phyloP scores from a whole-genome alignment of 2,797 vertebrate species.

The Tiaroga cobitis region DNA sequence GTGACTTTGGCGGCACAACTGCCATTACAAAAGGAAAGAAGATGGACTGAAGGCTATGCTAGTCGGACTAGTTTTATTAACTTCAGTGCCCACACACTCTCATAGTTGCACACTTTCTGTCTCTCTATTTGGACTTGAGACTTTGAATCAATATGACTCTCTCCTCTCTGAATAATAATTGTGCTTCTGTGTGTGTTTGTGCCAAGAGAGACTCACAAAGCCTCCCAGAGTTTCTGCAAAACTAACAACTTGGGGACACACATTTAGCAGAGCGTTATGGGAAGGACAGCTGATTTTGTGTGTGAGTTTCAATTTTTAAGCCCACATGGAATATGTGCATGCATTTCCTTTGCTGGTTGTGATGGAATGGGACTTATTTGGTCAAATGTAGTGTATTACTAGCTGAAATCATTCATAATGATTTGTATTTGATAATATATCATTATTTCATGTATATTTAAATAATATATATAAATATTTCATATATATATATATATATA shows the following conservation, averaged over 20 bases:
- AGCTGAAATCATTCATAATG: neutral
- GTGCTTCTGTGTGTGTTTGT: constrained; percentile 33
- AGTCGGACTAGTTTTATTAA: constrained; percentile 43
- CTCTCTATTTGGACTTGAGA: constrained; percentile 48
- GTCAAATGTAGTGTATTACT: neutral
- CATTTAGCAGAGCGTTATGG: neutral
- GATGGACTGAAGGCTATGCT: neutral
- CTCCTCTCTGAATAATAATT: constrained; percentile 47
- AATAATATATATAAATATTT: too few species aligned
- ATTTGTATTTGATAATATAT: neutral
- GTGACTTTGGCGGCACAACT: constrained; percentile 20
- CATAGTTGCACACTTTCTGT: constrained; percentile 28
- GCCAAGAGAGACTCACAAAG: constrained; percentile 26
- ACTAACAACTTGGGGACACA: constrained; percentile 1
- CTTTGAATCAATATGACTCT: constrained; percentile 43
- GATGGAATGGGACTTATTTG: neutral
- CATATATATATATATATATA: too few species aligned
- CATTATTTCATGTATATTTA: neutral
- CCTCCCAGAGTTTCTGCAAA: constrained; percentile 21
- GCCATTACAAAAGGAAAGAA: constrained; percentile 1
- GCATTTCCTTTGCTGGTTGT: neutral
- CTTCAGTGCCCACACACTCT: constrained; percentile 41
- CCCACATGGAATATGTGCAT: neutral
- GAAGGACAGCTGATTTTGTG: neutral
- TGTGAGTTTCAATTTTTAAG: neutral